Evolutionary conservation across 2,797 vertebrate genomes (phyloP).

Genomic region (Poecilia gillii): DNA sequence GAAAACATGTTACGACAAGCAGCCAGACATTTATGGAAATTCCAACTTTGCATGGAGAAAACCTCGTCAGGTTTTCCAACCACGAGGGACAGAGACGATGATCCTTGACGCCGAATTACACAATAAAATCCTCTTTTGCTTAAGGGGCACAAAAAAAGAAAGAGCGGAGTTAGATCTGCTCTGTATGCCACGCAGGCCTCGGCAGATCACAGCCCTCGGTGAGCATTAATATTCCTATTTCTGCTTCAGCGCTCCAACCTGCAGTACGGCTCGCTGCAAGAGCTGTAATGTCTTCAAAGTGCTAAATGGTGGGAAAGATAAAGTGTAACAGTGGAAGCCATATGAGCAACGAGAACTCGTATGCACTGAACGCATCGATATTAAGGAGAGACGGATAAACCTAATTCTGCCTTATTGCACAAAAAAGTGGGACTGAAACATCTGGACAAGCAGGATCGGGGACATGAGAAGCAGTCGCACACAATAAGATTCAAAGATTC

Average conservation of each 20-base stretch:
- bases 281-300: conserved; percentile 36
- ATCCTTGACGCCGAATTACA: conserved; percentile 57
- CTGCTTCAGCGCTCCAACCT: conserved; percentile 41
- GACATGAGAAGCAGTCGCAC: background rate
- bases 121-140: conserved; percentile 57
- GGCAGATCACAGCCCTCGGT: conserved; percentile 40
- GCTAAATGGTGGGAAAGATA: conserved; percentile 1
- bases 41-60: conserved; percentile 60
- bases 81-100: conserved; percentile 37
- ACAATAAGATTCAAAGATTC: too few species aligned
- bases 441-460: background rate
- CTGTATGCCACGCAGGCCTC: conserved; percentile 35
- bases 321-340: conserved; percentile 12
- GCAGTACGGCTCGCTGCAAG: conserved; percentile 26
- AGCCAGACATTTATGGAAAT: conserved; percentile 36
- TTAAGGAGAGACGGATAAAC: background rate
- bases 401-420: background rate
- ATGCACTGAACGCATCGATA: too few species aligned
- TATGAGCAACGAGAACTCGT: background rate
- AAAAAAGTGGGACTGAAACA: background rate
- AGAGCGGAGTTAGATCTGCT: conserved; percentile 43
- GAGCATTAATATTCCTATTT: conserved; percentile 55
- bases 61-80: conserved; percentile 25
- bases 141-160: conserved; percentile 12
- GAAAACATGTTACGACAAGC: conserved; percentile 22